Evolutionary conservation across 2,113 vertebrate species (phyloP), one percentile per base, ranked within the genome.

Genomic region (Poecile atricapillus): DNA sequence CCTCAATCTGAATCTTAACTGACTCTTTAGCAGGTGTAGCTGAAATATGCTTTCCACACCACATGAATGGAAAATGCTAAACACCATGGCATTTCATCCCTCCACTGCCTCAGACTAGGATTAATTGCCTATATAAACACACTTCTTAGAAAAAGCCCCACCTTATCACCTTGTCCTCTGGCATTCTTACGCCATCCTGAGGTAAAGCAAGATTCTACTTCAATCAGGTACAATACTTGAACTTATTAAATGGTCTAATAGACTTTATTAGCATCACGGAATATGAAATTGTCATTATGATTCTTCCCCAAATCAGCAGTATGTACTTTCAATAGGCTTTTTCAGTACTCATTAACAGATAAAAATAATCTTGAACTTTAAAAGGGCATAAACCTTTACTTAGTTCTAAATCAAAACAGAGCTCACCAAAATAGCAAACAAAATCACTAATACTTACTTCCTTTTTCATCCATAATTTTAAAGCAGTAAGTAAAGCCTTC

Each of bases 401-500:
- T 83, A 65, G 9, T 71, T 79, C 50, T 88, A 90, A 77, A 93
- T 75, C 49, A 86, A 92, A 75, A 50, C 23, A 70, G 18, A 65
- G 39, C 28, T 88, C 71, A 56, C 23, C 15, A 88, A 85, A 94
- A 87, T 8, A 75, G 64, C 44, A 76, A 91, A 89, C 50, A 64
- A 89, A 77, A 90, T 27, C 15, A 91, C 81, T 97, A 70, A 56
- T 79, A 95, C 96, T 93, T 94, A 99, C 99, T 97, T 99, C 99
- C 98, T 99, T 98, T 96, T 99, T 99, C 97, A 99, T 98, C 99
- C 99, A 99, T 83, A 98, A 98, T 94, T 98, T 99, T 97, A 99
- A 98, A 97, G 99, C 99, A 91, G 97, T 93, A 87, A 99, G 99
- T 98, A 99, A 98, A 96, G 99, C 98, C 97, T 99, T 99, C 82